Evolutionary conservation across 1,140 invertebrate species (phyloP).

Genomic region (Mycetomoellerius zeteki): DNA sequence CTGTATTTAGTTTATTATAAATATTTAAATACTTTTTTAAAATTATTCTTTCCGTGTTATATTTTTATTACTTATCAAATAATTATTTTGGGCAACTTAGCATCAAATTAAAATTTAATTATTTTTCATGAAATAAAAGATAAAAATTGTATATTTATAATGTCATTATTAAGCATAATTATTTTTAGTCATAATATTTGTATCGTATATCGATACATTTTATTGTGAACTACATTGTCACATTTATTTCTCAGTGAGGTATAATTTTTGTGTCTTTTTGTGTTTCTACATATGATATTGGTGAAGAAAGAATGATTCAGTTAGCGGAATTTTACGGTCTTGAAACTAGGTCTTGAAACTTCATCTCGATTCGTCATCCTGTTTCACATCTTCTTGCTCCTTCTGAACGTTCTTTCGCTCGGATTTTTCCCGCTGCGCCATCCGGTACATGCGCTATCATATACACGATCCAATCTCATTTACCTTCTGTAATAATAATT

Average conservation of each 20-base stretch:
- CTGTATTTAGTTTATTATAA: too few relatives aligned
- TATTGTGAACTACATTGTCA: background rate
- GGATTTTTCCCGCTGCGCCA: background rate
- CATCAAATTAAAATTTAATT: background rate
- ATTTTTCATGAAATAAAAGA: background rate
- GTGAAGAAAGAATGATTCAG: background rate
- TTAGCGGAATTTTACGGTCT: constrained; percentile 37
- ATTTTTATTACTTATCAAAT: background rate
- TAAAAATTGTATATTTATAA: background rate
- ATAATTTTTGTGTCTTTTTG: background rate
- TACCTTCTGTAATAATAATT: background rate
- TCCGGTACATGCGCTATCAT: background rate
- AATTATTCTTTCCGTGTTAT: background rate
- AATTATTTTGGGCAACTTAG: background rate
- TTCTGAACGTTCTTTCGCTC: background rate
- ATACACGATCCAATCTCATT: background rate
- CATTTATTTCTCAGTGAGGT: background rate
- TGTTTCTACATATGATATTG: background rate
- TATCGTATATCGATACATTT: background rate
- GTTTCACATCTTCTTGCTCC: background rate
- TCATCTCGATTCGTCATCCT: constrained; percentile 45
- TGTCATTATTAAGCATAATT: background rate
- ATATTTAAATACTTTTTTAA: too few relatives aligned
- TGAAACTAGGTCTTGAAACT: constrained; percentile 36
- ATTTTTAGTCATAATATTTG: constrained; percentile 12